Conservation (phyloP, 92 coral and sea anemone species). For the Umimayanthus chanpuru region DNA sequence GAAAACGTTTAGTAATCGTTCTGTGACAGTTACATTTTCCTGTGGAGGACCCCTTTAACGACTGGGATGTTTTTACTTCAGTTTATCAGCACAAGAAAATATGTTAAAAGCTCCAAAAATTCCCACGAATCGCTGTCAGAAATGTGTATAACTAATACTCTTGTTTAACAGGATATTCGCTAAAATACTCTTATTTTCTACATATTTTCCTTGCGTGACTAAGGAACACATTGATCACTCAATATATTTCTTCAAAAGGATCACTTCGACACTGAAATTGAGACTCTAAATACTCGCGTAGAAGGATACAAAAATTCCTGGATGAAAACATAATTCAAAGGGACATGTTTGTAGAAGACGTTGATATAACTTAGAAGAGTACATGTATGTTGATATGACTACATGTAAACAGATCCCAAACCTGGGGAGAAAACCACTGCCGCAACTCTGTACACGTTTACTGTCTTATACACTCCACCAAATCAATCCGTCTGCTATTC, state of each 20-base stretch:
- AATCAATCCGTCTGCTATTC: neutral
- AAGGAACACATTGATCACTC: neutral
- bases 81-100: neutral
- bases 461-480: neutral
- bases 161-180: no score
- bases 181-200: no score
- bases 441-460: neutral
- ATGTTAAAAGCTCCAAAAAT: no score
- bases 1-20: neutral
- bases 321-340: no score
- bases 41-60: neutral
- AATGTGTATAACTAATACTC: no score
- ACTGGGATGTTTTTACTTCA: neutral
- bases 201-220: no score
- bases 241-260: neutral
- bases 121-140: no score
- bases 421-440: neutral
- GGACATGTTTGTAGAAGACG: no score
- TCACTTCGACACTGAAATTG: neutral
- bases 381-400: neutral
- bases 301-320: no score
- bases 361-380: neutral
- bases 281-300: neutral
- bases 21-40: neutral
- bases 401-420: neutral